Evolutionary conservation across 1,140 invertebrate species (phyloP), one percentile per base, ranked within the genome.

Genomic region (Atta cephalotes): DNA sequence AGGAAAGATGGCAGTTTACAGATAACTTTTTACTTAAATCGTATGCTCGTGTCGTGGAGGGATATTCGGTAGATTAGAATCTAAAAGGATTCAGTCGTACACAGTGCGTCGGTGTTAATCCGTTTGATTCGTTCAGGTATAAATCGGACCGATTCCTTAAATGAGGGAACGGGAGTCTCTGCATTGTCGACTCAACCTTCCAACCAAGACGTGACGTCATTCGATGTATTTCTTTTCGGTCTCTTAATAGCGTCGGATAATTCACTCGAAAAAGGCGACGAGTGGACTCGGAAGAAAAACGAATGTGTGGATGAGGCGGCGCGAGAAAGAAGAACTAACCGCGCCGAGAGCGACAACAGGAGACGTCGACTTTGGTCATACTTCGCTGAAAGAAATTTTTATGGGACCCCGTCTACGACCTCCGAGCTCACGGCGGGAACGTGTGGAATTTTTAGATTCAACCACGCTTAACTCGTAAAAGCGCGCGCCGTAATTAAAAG

Each of bases 381-480:
- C 87, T 84, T 82, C 87, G 92, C 80, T 89, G 88, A 92, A 93
- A 94, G 93, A 94, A 91, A 95, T 95, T 95, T 94, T 95, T 94
- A 94, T 94, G 91, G 92, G 79, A 84, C 88, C 88, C 91, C 88
- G 70, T 89, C 77, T 82, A 89, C 87, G 86, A 85, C 88, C 86
- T 74, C 89, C 88, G 89, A 63, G 70, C 89, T 79, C 87, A 71
- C 87, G 80, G 21, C 68, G 91, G 62, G 93, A 93, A 93, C 92
- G 92, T 87, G 62, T 91, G 91, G 91, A 91, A 92, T 92, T 92
- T 92, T 92, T 92, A 91, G 65, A 92, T 92, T 85, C 87, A 87
- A 88, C 87, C 90, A 80, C 51, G 86, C 72, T 70, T 53, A 28
- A 71, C 89, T 92, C 88, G 87, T 87, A 91, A 91, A 91, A 89